Base-by-base conservation (phyloP, 2,797 vertebrate species). In the Naso thynnoides region DNA sequence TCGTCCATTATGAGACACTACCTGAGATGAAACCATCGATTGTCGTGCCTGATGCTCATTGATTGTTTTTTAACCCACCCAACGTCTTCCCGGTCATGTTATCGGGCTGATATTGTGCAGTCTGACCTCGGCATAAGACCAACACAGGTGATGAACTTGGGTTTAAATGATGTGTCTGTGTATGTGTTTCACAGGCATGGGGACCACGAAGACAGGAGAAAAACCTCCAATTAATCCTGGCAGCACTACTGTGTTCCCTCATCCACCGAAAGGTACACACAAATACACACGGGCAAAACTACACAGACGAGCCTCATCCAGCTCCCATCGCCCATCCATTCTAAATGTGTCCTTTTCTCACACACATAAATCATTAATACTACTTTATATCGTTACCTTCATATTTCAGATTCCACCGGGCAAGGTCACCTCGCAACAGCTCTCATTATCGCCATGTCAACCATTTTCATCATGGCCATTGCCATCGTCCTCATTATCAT, bases 381-480 rank as follows among this genome's bases (percentile, higher is more conserved):
- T 29, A 27, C 21, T 49, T 70, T 36, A 23, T n/a, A 54, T 55
- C 15, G 29, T 4, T 49, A 29, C 38, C 44, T 73, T 21, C 48
- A 33, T 76, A 49, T 83, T 81, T 88, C 92, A 96, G 97, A 97
- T 86, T 86, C 95, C 60, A 93, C 95, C 3, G 95, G 97, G 70
- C 98, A 99, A 90, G 96, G 97, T 70, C 98, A 99, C 88, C 92
- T 99, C 69, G 98, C 98, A 74, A 98, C 98, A 0, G 98, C 98
- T 82, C 96, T 99, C 58, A 98, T 99, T 77, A 99, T 99, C 3
- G 98, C 98, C 76, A 99, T 99, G 98, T 99, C 98, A 52, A 99
- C 97, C 76, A 98, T 99, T 90, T 99, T 99, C 87, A 98, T 99
- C 92, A 98, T 99, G 98, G 97, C 98, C 70, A 95, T 99, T 16